A percentile compares a stretch with the other conserved stretches of the same genome.
These are phyloP conservation scores for Euclidia mi DNA, from an alignment of 2,888 invertebrate species.

Conservation along the genomic window DNA sequence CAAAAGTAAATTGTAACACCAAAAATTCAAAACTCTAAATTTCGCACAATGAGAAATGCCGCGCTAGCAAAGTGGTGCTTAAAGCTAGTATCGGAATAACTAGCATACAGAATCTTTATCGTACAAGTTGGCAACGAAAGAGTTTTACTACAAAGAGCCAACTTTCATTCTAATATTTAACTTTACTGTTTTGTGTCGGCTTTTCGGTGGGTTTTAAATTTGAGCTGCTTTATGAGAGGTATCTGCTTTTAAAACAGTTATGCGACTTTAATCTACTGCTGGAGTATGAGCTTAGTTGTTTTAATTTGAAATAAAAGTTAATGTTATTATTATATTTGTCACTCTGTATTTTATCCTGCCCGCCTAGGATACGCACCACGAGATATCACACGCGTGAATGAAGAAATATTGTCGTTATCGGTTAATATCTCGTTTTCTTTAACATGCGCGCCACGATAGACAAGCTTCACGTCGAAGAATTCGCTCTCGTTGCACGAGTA, in stretches of 20 bases:
- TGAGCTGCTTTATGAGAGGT: constrained; percentile 4
- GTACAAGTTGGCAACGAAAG: constrained; percentile 41
- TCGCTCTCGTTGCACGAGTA: no score
- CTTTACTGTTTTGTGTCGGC: constrained; percentile 28
- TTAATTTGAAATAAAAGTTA: constrained; percentile 3
- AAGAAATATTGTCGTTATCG: no score
- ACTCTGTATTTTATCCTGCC: not conserved
- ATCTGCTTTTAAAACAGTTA: constrained; percentile 17
- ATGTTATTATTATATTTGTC: not conserved
- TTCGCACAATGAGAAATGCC: not conserved
- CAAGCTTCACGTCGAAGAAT: no score
- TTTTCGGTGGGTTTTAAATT: constrained; percentile 15
- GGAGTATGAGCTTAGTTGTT: constrained; percentile 10
- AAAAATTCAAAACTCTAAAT: not conserved
- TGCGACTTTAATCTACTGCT: constrained; percentile 14
- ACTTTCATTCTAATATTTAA: constrained; percentile 52
- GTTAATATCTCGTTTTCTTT: no score
- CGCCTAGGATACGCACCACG: no score
- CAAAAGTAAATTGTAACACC: not conserved
- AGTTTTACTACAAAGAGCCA: constrained; percentile 39
- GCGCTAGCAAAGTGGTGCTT: constrained; percentile 12
- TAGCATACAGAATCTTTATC: constrained; percentile 35
- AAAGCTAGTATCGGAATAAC: constrained; percentile 43
- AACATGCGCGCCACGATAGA: no score
- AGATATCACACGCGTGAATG: no score